A percentile compares a stretch with the other conserved stretches of the same genome.
Conservation (phyloP, 2,797 vertebrate genomes). For the Periparus ater region DNA sequence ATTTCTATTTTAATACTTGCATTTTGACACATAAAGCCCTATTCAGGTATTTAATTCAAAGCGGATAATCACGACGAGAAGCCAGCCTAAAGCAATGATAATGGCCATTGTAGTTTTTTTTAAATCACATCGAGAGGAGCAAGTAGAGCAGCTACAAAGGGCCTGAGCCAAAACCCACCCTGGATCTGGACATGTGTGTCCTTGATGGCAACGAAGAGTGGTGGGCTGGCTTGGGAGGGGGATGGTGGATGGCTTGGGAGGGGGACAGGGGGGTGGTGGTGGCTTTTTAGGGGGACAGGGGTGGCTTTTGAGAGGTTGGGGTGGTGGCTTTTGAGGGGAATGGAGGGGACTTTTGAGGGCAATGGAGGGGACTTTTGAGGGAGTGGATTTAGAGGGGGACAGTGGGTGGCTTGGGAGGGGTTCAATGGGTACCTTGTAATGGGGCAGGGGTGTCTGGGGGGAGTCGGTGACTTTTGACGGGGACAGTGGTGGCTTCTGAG, state of each 20-base stretch:
- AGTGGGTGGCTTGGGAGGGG: neutral
- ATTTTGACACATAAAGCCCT: neutral
- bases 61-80: neutral
- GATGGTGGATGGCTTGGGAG: neutral
- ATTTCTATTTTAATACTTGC: neutral
- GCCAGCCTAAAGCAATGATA: neutral
- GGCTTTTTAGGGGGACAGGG: neutral
- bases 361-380: neutral
- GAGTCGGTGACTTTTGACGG: neutral
- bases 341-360: neutral
- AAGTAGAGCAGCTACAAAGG: neutral
- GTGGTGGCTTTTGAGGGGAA: neutral
- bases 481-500: neutral
- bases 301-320: neutral
- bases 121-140: fast-evolving
- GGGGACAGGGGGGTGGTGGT: no score
- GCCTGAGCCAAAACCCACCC: fast-evolving
- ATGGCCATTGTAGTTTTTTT: neutral
- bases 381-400: neutral
- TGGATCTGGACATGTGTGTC: fast-evolving
- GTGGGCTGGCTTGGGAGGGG: neutral
- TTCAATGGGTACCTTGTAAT: no score
- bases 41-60: neutral
- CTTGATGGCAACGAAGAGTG: fast-evolving
- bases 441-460: neutral